Percentiles rank a stretch among this genome's conserved stretches.
phyloP scores from a whole-genome alignment of 2,888 invertebrate genomes.

The Macaria notata region DNA sequence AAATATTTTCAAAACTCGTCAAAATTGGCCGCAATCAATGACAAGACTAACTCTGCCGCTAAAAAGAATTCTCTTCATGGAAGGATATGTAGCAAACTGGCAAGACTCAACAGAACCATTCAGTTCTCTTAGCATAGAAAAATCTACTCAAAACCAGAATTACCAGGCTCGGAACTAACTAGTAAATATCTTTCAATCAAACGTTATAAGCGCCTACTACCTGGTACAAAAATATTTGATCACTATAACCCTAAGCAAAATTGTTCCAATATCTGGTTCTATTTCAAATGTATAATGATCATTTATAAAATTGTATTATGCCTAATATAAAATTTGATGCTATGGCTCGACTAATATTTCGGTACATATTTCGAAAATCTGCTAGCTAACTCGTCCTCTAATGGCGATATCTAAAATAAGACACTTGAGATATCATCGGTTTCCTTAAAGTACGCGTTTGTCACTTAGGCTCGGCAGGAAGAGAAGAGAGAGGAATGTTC shows the following conservation, averaged over 20 bases:
- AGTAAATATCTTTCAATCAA: constrained; percentile 58
- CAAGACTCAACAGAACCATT: constrained; percentile 67
- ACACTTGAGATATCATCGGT: constrained; percentile 77
- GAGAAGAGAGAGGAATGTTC: constrained; percentile 66
- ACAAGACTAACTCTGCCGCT: constrained; percentile 64
- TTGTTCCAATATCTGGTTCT: constrained; percentile 60
- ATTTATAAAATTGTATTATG: constrained; percentile 39
- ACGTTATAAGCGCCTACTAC: constrained; percentile 71
- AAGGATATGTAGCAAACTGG: constrained; percentile 76
- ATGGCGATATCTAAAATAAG: constrained; percentile 79
- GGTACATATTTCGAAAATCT: constrained; percentile 75
- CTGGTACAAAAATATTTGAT: constrained; percentile 73
- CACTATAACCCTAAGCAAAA: constrained; percentile 74
- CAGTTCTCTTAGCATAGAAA: constrained; percentile 55
- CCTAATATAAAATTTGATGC: constrained; percentile 55
- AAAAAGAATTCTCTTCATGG: constrained; percentile 70
- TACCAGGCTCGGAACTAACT: constrained; percentile 70
- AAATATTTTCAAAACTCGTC: constrained; percentile 66
- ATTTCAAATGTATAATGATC: constrained; percentile 35
- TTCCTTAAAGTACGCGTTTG: constrained; percentile 62
- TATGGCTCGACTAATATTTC: constrained; percentile 67
- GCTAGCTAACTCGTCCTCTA: constrained; percentile 76
- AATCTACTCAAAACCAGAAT: constrained; percentile 70
- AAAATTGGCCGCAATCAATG: constrained; percentile 62
- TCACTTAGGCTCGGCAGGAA: constrained; percentile 52